These are phyloP conservation scores for Agelas oroides DNA, from an alignment of 37 sponge, comb jelly and placozoan genomes.

Conservation along the genomic window DNA sequence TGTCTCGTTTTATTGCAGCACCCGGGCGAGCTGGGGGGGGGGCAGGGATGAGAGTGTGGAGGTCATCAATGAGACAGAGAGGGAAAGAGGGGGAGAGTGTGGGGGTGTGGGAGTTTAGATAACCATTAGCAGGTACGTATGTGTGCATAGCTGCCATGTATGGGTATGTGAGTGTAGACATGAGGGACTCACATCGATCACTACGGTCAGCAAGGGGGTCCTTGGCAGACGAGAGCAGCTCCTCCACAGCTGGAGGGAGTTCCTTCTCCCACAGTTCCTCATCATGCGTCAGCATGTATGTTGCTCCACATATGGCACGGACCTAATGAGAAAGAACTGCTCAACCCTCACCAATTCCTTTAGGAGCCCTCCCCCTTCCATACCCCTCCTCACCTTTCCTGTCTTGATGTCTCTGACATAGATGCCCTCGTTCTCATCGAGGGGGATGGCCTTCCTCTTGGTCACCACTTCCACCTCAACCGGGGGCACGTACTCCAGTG, in stretches of 20 bases:
- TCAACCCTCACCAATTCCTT: too few species aligned
- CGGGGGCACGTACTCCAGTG: slow-evolving; percentile 95
- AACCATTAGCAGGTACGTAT: background rate
- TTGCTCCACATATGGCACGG: slow-evolving; percentile 91
- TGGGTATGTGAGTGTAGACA: too few species aligned
- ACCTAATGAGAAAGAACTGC: slow-evolving; percentile 67
- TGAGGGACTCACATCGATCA: slow-evolving; percentile 57
- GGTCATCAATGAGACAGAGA: background rate
- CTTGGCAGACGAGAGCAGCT: slow-evolving; percentile 85
- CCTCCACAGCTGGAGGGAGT: slow-evolving; percentile 97
- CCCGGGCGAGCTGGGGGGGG: slow-evolving; percentile 48
- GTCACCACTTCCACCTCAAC: slow-evolving; percentile 96
- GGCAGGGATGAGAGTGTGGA: background rate
- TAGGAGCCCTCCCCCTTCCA: background rate
- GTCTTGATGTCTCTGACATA: slow-evolving; percentile 98
- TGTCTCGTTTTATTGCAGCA: slow-evolving; percentile 79
- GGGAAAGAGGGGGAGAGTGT: background rate
- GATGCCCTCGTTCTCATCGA: slow-evolving; percentile 99
- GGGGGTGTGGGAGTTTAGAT: background rate
- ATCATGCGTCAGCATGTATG: slow-evolving; percentile 99
- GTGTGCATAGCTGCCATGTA: background rate
- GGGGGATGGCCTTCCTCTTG: slow-evolving; percentile 95
- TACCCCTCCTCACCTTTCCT: slow-evolving; percentile 81
- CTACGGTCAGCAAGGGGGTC: slow-evolving; percentile 97
- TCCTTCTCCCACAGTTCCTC: slow-evolving; percentile 99